Conservation (phyloP, 2,113 vertebrate species). For the Meles meles region DNA sequence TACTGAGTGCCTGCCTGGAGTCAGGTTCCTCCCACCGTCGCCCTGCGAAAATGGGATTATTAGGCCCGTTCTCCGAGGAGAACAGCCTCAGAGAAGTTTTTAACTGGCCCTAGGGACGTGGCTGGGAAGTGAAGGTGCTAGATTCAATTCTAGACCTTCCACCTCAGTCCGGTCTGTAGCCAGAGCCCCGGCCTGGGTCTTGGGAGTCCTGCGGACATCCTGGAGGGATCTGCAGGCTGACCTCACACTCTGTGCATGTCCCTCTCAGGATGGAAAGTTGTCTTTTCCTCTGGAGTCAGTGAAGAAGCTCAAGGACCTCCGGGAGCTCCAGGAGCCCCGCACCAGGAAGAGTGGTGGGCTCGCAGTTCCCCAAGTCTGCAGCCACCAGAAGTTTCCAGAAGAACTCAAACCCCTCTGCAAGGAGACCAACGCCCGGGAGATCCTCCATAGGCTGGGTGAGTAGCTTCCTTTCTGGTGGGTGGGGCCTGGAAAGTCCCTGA, state of each 20-base stretch:
- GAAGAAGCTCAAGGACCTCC: constrained; percentile 80
- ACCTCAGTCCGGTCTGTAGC: no score
- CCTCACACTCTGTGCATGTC: background rate
- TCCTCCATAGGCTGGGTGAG: constrained; percentile 82
- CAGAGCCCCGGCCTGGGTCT: background rate
- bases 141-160: background rate
- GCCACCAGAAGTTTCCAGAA: constrained; percentile 73
- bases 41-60: background rate
- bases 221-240: background rate
- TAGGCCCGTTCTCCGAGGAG: background rate
- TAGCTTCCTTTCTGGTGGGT: background rate
- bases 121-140: background rate
- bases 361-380: constrained; percentile 32
- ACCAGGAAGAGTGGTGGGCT: background rate
- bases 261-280: constrained; percentile 81
- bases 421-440: background rate
- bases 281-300: constrained; percentile 84
- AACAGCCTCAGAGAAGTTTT: background rate
- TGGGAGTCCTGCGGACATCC: background rate
- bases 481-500: background rate
- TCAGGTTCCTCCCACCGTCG: background rate
- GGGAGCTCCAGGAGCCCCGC: background rate
- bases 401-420: constrained; percentile 81
- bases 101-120: background rate
- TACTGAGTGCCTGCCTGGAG: background rate